Percentiles rank a stretch among this genome's conserved stretches.
These are phyloP conservation scores for Acleris sparsana DNA, from an alignment of 2,888 invertebrate genomes.

Conservation along the genomic window DNA sequence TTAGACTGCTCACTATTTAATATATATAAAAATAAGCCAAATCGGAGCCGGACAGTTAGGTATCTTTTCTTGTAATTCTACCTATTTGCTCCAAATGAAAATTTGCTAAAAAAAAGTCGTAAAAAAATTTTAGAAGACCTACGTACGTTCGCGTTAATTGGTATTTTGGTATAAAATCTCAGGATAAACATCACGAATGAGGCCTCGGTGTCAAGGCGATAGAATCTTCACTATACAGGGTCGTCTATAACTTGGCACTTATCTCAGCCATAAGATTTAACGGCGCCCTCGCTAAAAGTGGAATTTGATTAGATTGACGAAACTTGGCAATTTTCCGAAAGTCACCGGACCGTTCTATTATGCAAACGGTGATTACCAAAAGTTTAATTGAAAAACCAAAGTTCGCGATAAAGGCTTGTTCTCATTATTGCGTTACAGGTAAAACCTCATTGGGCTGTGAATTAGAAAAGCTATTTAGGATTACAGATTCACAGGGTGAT, in stretches of 20 bases:
- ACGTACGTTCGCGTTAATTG: too few species aligned
- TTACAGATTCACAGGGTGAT: constrained; percentile 13
- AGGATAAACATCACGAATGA: background rate
- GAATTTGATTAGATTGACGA: constrained; percentile 56
- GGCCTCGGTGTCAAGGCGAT: constrained; percentile 6
- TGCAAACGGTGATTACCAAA: constrained; percentile 62
- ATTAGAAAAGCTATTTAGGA: constrained; percentile 32
- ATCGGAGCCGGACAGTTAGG: too few species aligned
- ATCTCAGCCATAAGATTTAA: constrained; percentile 32
- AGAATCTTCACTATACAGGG: constrained; percentile 17
- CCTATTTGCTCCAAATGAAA: too few species aligned
- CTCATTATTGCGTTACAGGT: constrained; percentile 58
- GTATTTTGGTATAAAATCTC: background rate
- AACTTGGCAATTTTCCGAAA: constrained; percentile 54
- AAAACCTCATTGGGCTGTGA: constrained; percentile 50
- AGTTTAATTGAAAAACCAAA: constrained; percentile 65
- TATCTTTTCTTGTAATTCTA: too few species aligned
- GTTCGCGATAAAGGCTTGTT: constrained; percentile 62
- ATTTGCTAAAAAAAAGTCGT: too few species aligned
- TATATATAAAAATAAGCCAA: too few species aligned
- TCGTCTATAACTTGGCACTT: constrained; percentile 31
- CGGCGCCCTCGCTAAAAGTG: constrained; percentile 44
- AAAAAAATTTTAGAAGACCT: too few species aligned
- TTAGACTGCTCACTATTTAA: too few species aligned
- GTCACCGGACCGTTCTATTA: constrained; percentile 53